Percentiles rank a stretch among this genome's conserved stretches.
phyloP scores from a whole-genome alignment of 2,113 vertebrate genomes.

The Tragelaphus imberbis region DNA sequence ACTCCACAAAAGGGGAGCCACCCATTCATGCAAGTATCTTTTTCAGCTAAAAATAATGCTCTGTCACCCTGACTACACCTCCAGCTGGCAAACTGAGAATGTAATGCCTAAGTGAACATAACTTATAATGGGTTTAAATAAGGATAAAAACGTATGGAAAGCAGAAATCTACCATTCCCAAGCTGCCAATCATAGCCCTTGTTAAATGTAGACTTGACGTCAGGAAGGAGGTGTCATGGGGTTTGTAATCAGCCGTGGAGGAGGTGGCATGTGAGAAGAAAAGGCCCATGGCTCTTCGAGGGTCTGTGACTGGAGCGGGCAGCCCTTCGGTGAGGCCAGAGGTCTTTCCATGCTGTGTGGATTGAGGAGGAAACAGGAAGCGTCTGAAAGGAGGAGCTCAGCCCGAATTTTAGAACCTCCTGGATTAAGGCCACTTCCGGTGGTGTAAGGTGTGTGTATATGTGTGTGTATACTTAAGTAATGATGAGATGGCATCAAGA shows the following conservation, averaged over 20 bases:
- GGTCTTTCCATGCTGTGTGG: neutral
- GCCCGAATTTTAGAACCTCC: neutral
- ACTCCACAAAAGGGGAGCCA: neutral
- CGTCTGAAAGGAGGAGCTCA: neutral
- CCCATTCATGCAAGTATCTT: conserved; percentile 52
- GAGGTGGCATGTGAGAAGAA: neutral
- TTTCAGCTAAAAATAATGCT: conserved; percentile 52
- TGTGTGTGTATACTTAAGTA: neutral
- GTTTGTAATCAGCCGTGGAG: neutral
- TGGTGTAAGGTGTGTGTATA: rapidly evolving
- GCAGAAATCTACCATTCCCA: neutral
- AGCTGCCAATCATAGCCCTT: neutral
- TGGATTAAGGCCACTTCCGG: neutral
- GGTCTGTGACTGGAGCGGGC: neutral
- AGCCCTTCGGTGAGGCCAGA: neutral
- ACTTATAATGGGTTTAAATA: neutral
- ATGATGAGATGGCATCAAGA: neutral
- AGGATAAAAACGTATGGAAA: neutral
- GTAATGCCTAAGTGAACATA: neutral
- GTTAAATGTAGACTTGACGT: neutral
- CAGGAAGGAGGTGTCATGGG: neutral
- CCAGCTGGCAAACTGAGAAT: neutral
- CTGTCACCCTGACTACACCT: neutral
- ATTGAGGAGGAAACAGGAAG: neutral
- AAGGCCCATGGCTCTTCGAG: neutral